Evolutionary conservation across 2,113 vertebrate genomes (phyloP).

Genomic region (Cynoglossus semilaevis): DNA sequence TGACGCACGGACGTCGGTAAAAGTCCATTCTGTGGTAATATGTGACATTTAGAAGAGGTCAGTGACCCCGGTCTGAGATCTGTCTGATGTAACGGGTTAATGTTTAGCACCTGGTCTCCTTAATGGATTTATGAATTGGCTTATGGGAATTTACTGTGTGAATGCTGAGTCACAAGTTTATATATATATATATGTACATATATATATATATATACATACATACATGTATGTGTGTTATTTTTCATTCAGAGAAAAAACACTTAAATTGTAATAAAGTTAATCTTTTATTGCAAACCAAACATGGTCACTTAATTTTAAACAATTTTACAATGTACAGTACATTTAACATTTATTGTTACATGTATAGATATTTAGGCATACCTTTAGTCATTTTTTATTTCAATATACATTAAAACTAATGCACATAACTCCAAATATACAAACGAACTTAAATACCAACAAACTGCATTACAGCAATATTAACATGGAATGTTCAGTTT

Average conservation of each 20-base stretch:
- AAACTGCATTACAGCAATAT: conserved; percentile 86
- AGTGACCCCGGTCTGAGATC: conserved; percentile 13
- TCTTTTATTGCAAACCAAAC: conserved; percentile 95
- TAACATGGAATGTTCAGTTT: conserved; percentile 85
- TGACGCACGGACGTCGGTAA: conserved; percentile 34
- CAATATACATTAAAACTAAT: conserved; percentile 95
- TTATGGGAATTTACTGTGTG: too few species aligned
- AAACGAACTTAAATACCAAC: conserved; percentile 89
- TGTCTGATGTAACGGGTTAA: neutral
- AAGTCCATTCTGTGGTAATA: conserved; percentile 38
- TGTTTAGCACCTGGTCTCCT: conserved; percentile 10
- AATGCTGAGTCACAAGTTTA: too few species aligned
- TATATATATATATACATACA: too few species aligned
- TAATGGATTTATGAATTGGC: conserved; percentile 4
- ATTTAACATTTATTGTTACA: conserved; percentile 89
- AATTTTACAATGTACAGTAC: conserved; percentile 97
- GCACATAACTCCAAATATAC: conserved; percentile 89
- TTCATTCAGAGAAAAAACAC: neutral
- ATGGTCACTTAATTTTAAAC: conserved; percentile 86
- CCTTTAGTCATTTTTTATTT: conserved; percentile 78
- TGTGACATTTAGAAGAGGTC: conserved; percentile 4
- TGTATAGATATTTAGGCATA: conserved; percentile 78
- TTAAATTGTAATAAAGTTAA: conserved; percentile 67
- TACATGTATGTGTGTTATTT: too few species aligned
- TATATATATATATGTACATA: too few species aligned